Base-by-base conservation (phyloP, 2,113 vertebrate species). In the Gyps fulvus region DNA sequence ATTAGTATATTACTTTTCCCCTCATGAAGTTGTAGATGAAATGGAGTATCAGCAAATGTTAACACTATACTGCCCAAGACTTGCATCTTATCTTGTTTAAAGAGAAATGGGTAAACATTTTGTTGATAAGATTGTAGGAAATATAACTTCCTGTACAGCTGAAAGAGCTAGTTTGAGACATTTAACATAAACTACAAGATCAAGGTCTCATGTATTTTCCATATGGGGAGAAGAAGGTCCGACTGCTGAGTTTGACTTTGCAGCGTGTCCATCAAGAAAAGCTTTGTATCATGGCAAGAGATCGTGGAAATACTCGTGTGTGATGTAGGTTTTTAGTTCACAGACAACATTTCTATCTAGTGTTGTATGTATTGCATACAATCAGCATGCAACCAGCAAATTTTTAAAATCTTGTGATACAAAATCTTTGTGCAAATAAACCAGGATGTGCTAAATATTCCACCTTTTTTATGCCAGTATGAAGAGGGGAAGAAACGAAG, bases 401-500 rank as follows among this genome's bases (percentile, higher is more conserved):
- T 18, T 16, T 43, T 47, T 42, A 2, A 20, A 43, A 36, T 55
- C 3, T n/a, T 83, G 47, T 49, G 27, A 34, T 86, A 22, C 4
- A 23, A 78, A 42, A 43, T 76, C 16, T 3, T 29, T 38, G 21
- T 52, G 40, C 14, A 72, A 49, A 42, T 76, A 29, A 79, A 89
- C 2, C 10, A 54, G 54, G 21, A 32, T 62, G 14, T 65, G 62
- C n/a, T 83, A n/a, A 79, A 42, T 27, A 90, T 80, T 95, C 31
- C 13, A 42, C 34, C 32, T 57, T 67, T 83, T 84, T 36, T 29
- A 25, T 93, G 92, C 82, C 95, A 99, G 99, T 99, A 99, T 27
- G 99, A 99, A 97, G 99, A 99, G 71, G 99, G 99, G 6, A 99
- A 99, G 93, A 99, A 99, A 97, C 98, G 99, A 89, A 99, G 98